These are phyloP conservation scores for Eulemur coronatus DNA, from an alignment of 2,797 vertebrate species.

Conservation along the genomic window DNA sequence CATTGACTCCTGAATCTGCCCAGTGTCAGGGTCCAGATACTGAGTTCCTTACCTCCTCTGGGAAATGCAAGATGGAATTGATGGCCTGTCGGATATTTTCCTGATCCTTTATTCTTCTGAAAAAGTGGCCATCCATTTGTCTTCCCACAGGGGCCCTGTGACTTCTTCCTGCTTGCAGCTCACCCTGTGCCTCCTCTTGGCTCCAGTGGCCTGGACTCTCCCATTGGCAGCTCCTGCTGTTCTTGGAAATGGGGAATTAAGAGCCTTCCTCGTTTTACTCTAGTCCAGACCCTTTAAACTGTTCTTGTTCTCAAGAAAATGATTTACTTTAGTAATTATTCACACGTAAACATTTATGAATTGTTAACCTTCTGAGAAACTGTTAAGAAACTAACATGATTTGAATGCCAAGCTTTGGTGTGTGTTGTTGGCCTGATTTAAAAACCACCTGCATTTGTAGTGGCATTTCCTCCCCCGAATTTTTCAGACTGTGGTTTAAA, in stretches of 20 bases:
- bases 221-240: neutral
- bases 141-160: neutral
- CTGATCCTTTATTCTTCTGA: neutral
- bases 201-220: neutral
- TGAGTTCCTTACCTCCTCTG: neutral
- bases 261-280: neutral
- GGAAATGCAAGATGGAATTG: neutral
- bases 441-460: neutral
- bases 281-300: neutral
- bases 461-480: neutral
- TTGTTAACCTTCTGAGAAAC: neutral
- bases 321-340: too few relatives aligned
- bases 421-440: neutral
- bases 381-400: neutral
- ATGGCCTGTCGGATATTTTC: too few relatives aligned
- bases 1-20: rapidly evolving
- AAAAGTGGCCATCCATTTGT: neutral
- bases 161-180: neutral
- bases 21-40: neutral
- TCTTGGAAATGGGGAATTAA: neutral
- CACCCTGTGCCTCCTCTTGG: neutral
- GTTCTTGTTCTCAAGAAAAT: neutral
- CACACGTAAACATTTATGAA: neutral
- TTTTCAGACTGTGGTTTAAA: neutral
- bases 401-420: neutral